A percentile compares a stretch with the other conserved stretches of the same genome.
These are phyloP conservation scores for Epinotia brunnichana DNA, from an alignment of 2,888 invertebrate species.

Conservation along the genomic window DNA sequence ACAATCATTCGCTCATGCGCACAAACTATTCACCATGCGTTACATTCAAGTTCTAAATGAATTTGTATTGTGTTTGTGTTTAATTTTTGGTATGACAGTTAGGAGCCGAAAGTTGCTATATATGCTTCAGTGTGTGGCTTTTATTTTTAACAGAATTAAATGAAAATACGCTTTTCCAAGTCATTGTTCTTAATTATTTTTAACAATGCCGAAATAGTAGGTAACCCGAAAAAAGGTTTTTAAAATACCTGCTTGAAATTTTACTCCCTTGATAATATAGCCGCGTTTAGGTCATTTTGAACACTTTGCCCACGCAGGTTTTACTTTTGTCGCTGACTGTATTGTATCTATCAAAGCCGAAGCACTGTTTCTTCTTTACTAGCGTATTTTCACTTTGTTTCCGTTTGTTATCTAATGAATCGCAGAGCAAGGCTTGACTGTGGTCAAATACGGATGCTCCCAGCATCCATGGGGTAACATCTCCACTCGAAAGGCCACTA, in stretches of 20 bases:
- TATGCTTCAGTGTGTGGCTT: conserved; percentile 12
- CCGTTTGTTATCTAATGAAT: conserved; percentile 22
- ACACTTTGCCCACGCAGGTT: background rate
- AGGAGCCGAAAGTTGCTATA: conserved; percentile 4
- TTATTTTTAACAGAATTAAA: conserved; percentile 17
- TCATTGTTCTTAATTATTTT: background rate
- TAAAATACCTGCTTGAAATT: no score
- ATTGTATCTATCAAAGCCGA: no score
- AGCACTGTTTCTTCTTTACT: no score
- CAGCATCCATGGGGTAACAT: conserved; percentile 44
- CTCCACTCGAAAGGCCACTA: conserved; percentile 49
- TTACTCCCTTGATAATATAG: background rate
- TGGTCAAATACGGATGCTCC: conserved; percentile 36
- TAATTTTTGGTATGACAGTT: conserved; percentile 40
- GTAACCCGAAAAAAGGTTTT: no score
- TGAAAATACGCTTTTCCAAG: conserved; percentile 19
- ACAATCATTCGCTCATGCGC: conserved; percentile 24
- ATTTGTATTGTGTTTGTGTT: conserved; percentile 22
- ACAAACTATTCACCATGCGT: conserved; percentile 10
- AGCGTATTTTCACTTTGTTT: conserved; percentile 31
- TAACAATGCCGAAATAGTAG: no score
- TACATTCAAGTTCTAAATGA: conserved; percentile 10
- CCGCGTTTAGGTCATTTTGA: background rate
- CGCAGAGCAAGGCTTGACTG: conserved; percentile 52
- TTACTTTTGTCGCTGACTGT: no score